These are phyloP conservation scores for Bhutanitis thaidina DNA, from an alignment of 2,888 invertebrate species.

Conservation along the genomic window DNA sequence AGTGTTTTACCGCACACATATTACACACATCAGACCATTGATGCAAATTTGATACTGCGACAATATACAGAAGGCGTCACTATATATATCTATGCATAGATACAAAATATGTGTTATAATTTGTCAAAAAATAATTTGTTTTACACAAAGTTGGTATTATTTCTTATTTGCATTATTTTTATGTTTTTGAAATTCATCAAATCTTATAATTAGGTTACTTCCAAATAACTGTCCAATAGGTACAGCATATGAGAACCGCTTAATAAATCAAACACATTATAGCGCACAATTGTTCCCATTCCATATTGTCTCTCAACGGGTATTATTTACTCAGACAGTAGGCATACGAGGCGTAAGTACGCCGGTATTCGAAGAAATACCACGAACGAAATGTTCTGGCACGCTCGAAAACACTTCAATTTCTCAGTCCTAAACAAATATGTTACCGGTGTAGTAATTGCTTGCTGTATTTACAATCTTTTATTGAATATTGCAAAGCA, in stretches of 20 bases:
- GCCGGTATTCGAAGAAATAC: slow-evolving; percentile 49
- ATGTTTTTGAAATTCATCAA: no score
- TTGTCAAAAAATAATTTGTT: no score
- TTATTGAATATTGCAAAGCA: slow-evolving; percentile 75
- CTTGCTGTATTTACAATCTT: slow-evolving; percentile 73
- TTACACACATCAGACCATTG: no score
- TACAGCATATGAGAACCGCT: slow-evolving; percentile 38
- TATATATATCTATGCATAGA: no score
- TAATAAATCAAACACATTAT: slow-evolving; percentile 74
- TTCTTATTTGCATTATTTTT: no score
- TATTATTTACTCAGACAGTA: slow-evolving; percentile 65
- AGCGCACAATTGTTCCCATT: slow-evolving; percentile 62
- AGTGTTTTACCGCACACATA: no score
- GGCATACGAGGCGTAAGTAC: slow-evolving; percentile 36
- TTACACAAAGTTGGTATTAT: no score
- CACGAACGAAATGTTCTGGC: slow-evolving; percentile 65
- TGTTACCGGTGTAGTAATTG: slow-evolving; percentile 75
- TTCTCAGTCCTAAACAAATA: slow-evolving; percentile 77
- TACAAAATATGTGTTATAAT: no score
- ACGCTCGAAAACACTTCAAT: slow-evolving; percentile 75
- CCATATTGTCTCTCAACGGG: slow-evolving; percentile 68
- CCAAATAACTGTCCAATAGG: not conserved
- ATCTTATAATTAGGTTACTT: no score
- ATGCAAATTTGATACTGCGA: no score
- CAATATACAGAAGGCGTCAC: no score